Evolutionary conservation across 2,113 vertebrate species (phyloP).

Genomic region (Pogonocichla stellata): DNA sequence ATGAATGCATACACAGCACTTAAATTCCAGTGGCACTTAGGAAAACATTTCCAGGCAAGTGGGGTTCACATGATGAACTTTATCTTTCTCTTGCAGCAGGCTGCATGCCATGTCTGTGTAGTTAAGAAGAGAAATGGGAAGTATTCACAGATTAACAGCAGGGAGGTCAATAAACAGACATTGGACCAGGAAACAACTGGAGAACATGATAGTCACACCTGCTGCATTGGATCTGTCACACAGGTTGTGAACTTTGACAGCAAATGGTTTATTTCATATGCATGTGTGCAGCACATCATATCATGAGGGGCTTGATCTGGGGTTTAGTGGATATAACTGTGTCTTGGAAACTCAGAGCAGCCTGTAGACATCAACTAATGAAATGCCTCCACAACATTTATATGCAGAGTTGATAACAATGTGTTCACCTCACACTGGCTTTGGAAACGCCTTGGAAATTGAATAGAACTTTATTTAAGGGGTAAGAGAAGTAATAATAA

Average conservation of each 20-base stretch:
- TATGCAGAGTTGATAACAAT: background rate
- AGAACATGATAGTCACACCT: background rate
- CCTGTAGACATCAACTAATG: background rate
- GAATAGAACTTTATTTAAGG: background rate
- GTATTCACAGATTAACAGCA: background rate
- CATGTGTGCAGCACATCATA: background rate
- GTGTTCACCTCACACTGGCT: fast-evolving
- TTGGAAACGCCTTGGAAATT: constrained; percentile 2
- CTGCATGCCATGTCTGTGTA: background rate
- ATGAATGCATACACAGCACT: background rate
- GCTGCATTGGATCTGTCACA: background rate
- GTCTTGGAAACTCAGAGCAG: background rate
- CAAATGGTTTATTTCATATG: background rate
- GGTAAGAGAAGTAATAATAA: background rate
- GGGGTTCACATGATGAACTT: background rate
- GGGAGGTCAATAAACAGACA: background rate
- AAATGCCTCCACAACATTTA: background rate
- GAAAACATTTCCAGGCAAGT: constrained; percentile 4
- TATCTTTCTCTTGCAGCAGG: background rate
- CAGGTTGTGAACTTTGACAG: background rate
- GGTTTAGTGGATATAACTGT: background rate
- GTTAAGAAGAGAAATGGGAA: constrained; percentile 18
- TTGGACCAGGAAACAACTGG: background rate
- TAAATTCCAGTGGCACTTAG: background rate
- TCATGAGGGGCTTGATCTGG: background rate